phyloP scores from a whole-genome alignment of 2,113 vertebrate species.

The Pachyramphus minor region DNA sequence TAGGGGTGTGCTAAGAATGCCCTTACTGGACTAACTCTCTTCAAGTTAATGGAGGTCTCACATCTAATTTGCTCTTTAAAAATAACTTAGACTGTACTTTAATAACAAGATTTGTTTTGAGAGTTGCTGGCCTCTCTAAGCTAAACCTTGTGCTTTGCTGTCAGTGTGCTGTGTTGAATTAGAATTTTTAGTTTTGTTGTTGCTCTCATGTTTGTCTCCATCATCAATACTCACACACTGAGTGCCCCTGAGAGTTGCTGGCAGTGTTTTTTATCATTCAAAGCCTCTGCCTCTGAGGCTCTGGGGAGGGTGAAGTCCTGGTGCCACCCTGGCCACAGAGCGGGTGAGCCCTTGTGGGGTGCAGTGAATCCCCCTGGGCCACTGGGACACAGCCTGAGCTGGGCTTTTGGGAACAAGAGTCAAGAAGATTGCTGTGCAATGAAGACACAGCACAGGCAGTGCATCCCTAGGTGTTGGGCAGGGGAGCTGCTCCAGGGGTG shows the following conservation, averaged over 20 bases:
- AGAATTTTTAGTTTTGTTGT: not conserved
- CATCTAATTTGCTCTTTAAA: not conserved
- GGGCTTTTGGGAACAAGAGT: not conserved
- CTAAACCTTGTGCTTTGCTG: not conserved
- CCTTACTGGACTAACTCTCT: not conserved
- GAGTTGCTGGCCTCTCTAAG: not conserved
- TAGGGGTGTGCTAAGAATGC: not conserved
- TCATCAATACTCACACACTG: not conserved
- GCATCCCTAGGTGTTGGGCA: not conserved
- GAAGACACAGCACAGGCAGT: not conserved
- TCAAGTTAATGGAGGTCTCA: not conserved
- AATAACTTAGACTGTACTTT: not conserved
- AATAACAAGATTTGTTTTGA: not conserved
- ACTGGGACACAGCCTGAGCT: not conserved
- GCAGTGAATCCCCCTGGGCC: not conserved
- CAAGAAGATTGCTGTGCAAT: not conserved
- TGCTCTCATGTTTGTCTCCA: not conserved
- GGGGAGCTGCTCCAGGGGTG: fast-evolving
- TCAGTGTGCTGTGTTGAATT: not conserved
- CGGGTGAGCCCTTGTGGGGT: fast-evolving
- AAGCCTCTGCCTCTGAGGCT: not conserved
- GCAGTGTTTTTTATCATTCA: not conserved
- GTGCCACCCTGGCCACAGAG: not conserved
- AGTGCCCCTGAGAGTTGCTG: fast-evolving
- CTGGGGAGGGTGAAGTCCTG: not conserved